Evolutionary conservation across 2,888 invertebrate species (phyloP).

Genomic region (Drosophila anomelani): DNA sequence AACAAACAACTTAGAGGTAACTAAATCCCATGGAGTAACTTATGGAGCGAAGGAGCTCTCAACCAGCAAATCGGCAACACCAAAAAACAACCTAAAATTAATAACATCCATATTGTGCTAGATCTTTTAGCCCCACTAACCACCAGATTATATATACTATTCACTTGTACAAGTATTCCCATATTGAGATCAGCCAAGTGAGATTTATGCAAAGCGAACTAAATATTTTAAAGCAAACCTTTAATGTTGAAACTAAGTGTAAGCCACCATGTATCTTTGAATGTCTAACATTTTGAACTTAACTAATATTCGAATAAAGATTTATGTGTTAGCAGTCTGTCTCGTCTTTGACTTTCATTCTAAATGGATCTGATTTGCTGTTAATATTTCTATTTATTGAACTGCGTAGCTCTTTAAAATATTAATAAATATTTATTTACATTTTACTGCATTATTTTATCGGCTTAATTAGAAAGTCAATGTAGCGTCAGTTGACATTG

Average conservation of each 20-base stretch:
- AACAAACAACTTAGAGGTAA: constrained; percentile 57
- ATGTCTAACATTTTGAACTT: constrained; percentile 75
- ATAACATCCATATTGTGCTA: constrained; percentile 18
- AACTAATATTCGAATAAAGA: constrained; percentile 75
- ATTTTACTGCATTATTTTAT: no score
- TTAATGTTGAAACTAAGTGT: constrained; percentile 65
- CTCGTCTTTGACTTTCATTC: background rate
- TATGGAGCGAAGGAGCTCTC: constrained; percentile 36
- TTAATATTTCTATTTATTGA: background rate
- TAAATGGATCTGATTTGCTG: background rate
- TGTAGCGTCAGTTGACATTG: no score
- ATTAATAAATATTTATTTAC: no score
- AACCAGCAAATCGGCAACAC: constrained; percentile 80
- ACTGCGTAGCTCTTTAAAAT: no score
- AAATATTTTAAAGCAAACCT: constrained; percentile 60
- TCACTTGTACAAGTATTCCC: constrained; percentile 29
- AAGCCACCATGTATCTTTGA: constrained; percentile 69
- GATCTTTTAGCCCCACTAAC: constrained; percentile 39
- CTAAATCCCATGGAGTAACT: constrained; percentile 17
- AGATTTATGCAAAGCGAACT: constrained; percentile 72
- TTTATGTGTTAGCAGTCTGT: constrained; percentile 69
- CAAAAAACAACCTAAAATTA: constrained; percentile 59
- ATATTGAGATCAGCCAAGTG: constrained; percentile 42
- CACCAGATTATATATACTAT: constrained; percentile 39
- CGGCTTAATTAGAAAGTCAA: no score